Percentiles rank a stretch among this genome's conserved stretches.
Evolutionary conservation across 2,888 invertebrate species (phyloP).

Genomic region (Erpobdella octoculata): DNA sequence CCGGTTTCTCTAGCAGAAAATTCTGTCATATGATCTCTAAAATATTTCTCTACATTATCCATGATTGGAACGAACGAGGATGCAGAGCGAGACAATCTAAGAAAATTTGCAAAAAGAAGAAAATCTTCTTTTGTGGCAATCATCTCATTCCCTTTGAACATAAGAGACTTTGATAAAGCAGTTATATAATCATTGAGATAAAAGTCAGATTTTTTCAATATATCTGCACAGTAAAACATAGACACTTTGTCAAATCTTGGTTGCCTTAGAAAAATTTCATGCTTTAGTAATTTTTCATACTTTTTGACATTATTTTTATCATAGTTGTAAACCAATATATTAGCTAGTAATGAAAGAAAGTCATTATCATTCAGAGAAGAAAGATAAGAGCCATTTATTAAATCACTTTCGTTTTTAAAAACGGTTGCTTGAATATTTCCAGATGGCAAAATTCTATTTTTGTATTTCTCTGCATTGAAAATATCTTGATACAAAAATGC

Average conservation of each 20-base stretch:
- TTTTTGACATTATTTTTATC: not conserved
- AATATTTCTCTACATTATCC: constrained; percentile 1
- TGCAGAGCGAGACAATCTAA: not conserved
- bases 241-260: not conserved
- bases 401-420: not conserved
- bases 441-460: not conserved
- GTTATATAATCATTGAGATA: not conserved
- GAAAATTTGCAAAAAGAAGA: constrained; percentile 3
- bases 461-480: not conserved
- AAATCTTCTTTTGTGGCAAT: not conserved
- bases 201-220: not conserved
- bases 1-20: not conserved
- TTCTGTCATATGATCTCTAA: not conserved
- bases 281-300: not conserved
- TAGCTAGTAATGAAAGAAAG: not conserved
- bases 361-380: not conserved
- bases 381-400: not conserved
- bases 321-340: not conserved
- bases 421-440: no score
- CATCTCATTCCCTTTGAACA: not conserved
- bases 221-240: not conserved
- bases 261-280: not conserved
- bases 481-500: not conserved
- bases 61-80: not conserved
- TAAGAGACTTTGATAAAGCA: not conserved